Base-by-base conservation (phyloP, 1,140 invertebrate species). In the Agraylea sexmaculata region DNA sequence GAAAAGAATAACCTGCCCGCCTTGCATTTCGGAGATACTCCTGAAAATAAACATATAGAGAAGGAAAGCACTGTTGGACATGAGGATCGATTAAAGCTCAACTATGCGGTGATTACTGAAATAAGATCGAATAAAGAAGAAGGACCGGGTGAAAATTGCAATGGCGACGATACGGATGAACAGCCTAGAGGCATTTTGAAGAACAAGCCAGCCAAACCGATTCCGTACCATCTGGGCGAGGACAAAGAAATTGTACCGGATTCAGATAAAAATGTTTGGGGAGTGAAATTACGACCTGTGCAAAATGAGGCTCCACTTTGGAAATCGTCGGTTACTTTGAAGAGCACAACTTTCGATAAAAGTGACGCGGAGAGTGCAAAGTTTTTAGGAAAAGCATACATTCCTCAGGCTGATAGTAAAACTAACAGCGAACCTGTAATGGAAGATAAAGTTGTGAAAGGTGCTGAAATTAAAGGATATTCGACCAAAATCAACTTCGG, bases 201-300 rank as follows among this genome's bases (percentile, higher is more conserved):
- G 59, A 80, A 78, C 50, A 78, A 77, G 60, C 75, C 75, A 22
- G 61, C 73, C 7, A 78, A 78, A 54, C 76, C 76, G 47, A 76
- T 71, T 52, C 75, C 77, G 36, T 79, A 78, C 60, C 68, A 75
- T 52, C 59, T 80, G 43, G 76, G 76, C 27, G 74, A 77, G 50
- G 70, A 73, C 51, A 66, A 67, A 45, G 63, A 57, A 47, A 58
- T 66, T 53, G 63, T 37, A 4, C 11, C 40, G 66, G 50, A 56
- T 57, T 42, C 55, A 45, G 55, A 63, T 16, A 51, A 44, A 27
- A 45, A 33, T 3, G 55, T 62, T 12, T 73, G 70, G 70, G 68
- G 64, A 21, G 58, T 70, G 4, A 60, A 56, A 40, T 49, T 68
- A 21, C 54, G 55, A 33, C 57, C 60, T 13, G 47, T 63, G 1